A percentile compares a stretch with the other conserved stretches of the same genome.
Conservation (phyloP, 2,797 vertebrate species). For the Cossypha niveicapilla region DNA sequence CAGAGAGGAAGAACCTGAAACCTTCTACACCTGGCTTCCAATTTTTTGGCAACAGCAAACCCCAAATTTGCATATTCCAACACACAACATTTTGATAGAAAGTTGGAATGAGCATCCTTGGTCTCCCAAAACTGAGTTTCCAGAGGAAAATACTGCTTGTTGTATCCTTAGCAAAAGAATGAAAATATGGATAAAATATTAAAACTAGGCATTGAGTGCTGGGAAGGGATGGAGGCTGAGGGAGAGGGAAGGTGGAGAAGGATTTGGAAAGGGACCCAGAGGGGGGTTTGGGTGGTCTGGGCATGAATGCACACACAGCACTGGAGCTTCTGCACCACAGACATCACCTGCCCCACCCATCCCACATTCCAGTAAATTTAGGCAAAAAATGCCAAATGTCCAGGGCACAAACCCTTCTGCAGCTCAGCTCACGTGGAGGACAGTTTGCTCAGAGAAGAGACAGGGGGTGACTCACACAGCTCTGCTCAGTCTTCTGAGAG, state of each 20-base stretch:
- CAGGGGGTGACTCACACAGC: rapidly evolving
- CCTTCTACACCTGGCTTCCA: background rate
- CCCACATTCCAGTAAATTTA: background rate
- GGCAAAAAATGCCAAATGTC: background rate
- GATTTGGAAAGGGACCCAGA: background rate
- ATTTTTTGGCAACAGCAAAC: background rate
- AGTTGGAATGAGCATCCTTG: background rate
- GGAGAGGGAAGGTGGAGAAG: background rate
- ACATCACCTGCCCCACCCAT: background rate
- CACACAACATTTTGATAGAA: background rate
- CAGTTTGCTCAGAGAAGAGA: rapidly evolving
- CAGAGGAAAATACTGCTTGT: background rate
- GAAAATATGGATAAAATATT: rapidly evolving
- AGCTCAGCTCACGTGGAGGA: background rate
- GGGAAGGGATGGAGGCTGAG: background rate
- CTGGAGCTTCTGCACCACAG: rapidly evolving
- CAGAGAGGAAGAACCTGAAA: background rate
- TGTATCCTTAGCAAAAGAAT: background rate
- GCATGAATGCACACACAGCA: rapidly evolving
- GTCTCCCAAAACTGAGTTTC: background rate
- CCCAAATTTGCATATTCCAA: background rate
- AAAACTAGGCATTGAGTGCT: rapidly evolving
- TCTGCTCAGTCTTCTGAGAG: background rate
- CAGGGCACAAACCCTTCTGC: background rate
- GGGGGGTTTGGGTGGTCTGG: rapidly evolving